phyloP scores from a whole-genome alignment of 1,140 invertebrate genomes.

The Drosophila jambulina region DNA sequence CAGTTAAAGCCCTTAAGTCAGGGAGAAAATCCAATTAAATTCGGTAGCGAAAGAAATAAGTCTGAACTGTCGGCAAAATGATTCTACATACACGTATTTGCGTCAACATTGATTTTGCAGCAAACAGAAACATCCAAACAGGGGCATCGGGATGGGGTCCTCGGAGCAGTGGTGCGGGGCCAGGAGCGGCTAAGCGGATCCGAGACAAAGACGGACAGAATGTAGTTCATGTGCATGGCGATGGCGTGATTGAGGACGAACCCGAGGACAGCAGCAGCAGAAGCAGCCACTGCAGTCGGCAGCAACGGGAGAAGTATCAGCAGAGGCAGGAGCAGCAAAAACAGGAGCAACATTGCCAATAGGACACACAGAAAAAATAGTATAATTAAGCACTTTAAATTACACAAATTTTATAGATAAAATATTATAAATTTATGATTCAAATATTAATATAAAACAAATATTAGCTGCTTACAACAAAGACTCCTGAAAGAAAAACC shows the following conservation, averaged over 20 bases:
- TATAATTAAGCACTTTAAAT: background rate
- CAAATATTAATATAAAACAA: background rate
- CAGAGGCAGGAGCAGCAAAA: background rate
- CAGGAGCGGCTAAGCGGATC: conserved; percentile 30
- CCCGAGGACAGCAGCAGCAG: conserved; percentile 50
- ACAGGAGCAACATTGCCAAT: conserved; percentile 5
- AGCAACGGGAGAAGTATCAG: background rate
- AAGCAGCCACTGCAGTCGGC: conserved; percentile 18
- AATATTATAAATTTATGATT: background rate
- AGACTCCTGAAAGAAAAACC: too few relatives aligned
- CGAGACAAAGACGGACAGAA: conserved; percentile 44
- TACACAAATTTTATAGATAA: background rate
- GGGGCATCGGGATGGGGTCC: background rate
- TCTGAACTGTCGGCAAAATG: conserved; percentile 83
- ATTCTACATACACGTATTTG: conserved; percentile 84
- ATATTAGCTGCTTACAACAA: background rate
- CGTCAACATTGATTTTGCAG: conserved; percentile 81
- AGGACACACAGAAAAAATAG: conserved; percentile 7
- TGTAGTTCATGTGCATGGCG: conserved; percentile 79
- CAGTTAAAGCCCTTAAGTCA: conserved; percentile 84
- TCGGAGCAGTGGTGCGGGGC: background rate
- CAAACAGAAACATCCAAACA: conserved; percentile 50
- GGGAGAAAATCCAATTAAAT: conserved; percentile 84
- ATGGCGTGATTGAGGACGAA: conserved; percentile 81
- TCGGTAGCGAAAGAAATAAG: conserved; percentile 84